A percentile compares a stretch with the other conserved stretches of the same genome.
Evolutionary conservation across 2,888 invertebrate species (phyloP).

Genomic region (Agriopis leucophaearia): DNA sequence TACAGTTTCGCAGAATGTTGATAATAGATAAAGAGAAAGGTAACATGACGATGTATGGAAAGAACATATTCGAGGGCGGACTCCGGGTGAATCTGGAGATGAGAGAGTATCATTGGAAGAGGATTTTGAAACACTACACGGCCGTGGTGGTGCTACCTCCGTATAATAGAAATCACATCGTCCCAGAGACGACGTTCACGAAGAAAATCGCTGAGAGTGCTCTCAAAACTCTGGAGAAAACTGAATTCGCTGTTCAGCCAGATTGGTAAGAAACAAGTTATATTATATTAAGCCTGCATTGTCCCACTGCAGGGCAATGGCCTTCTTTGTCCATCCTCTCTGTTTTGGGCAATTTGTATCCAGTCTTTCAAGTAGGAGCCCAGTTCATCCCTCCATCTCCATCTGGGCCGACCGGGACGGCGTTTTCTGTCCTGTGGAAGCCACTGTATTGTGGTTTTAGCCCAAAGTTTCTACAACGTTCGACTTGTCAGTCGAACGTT

Average conservation of each 20-base stretch:
- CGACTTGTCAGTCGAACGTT: too few relatives aligned
- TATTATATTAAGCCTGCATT: too few relatives aligned
- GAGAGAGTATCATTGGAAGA: constrained; percentile 74
- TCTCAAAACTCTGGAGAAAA: constrained; percentile 62
- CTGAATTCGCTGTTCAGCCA: constrained; percentile 74
- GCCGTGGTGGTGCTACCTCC: constrained; percentile 71
- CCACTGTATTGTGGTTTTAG: too few relatives aligned
- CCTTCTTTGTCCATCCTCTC: too few relatives aligned
- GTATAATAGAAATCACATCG: constrained; percentile 63
- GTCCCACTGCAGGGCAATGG: too few relatives aligned
- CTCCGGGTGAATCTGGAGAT: constrained; percentile 69
- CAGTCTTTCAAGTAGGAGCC: too few relatives aligned
- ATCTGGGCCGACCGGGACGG: too few relatives aligned
- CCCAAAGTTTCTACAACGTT: too few relatives aligned
- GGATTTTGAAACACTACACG: constrained; percentile 76
- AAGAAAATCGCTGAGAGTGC: constrained; percentile 69
- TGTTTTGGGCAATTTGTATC: too few relatives aligned
- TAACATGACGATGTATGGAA: constrained; percentile 64
- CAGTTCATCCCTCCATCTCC: too few relatives aligned
- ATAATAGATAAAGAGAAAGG: constrained; percentile 67
- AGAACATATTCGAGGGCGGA: constrained; percentile 72
- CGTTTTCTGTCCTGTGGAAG: too few relatives aligned
- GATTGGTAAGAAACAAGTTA: constrained; percentile 73
- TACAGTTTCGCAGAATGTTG: constrained; percentile 70
- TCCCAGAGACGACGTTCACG: constrained; percentile 63